Conservation (phyloP, 2,113 vertebrate genomes). For the Tachysurus vachellii region DNA sequence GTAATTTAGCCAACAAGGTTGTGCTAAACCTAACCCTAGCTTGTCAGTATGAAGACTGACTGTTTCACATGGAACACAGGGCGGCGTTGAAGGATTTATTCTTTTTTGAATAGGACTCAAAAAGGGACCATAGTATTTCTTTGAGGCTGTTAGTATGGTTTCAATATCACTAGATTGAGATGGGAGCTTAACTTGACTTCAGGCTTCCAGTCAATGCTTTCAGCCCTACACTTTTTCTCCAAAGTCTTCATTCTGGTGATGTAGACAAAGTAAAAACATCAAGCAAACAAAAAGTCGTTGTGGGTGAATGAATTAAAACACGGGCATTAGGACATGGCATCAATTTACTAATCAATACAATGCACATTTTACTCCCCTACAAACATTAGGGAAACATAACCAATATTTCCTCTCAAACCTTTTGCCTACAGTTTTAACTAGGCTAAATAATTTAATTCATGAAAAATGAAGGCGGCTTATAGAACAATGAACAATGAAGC, state of each 20-base stretch:
- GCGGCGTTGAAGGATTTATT: not conserved
- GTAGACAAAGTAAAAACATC: not conserved
- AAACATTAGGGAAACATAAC: not conserved
- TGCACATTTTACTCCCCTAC: not conserved
- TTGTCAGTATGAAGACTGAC: not conserved
- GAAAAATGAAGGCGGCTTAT: slow-evolving; percentile 59
- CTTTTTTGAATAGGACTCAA: not conserved
- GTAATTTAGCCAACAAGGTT: not conserved
- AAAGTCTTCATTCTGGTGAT: not conserved
- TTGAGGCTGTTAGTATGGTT: not conserved
- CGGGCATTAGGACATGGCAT: not conserved
- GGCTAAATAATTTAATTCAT: not conserved
- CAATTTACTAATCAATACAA: not conserved
- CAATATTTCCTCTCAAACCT: not conserved
- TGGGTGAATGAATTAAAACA: not conserved
- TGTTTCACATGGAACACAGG: not conserved
- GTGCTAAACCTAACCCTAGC: not conserved
- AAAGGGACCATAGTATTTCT: not conserved
- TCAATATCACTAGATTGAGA: not conserved
- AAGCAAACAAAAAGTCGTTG: not conserved
- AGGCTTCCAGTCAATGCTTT: not conserved
- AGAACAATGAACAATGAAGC: slow-evolving; percentile 45
- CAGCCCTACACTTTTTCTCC: not conserved
- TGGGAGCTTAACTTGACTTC: not conserved
- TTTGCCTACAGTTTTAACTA: not conserved